phyloP scores from a whole-genome alignment of 2,113 vertebrate genomes.

The Rana temporaria region DNA sequence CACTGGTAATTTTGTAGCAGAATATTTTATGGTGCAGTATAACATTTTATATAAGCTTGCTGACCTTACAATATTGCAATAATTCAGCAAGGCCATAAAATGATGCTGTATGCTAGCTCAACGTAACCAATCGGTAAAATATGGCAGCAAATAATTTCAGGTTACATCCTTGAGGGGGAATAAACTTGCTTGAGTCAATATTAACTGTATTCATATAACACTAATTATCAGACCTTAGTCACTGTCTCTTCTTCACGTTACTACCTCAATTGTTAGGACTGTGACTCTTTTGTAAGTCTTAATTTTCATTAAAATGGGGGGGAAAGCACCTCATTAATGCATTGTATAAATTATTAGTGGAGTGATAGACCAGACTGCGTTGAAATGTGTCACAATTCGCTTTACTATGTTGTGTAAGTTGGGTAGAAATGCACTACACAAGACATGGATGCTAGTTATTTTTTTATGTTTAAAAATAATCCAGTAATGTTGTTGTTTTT shows the following conservation, averaged over 20 bases:
- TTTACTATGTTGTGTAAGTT: slow-evolving; percentile 7
- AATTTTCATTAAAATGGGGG: slow-evolving; percentile 59
- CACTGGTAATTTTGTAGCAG: no score
- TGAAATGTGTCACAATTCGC: slow-evolving; percentile 27
- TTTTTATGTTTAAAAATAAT: not conserved
- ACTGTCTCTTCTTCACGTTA: slow-evolving; percentile 61
- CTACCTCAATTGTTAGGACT: slow-evolving; percentile 82
- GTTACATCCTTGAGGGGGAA: no score
- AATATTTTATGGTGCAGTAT: no score
- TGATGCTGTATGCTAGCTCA: no score
- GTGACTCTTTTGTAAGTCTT: slow-evolving; percentile 71
- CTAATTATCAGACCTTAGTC: slow-evolving; percentile 31
- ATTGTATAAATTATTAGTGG: slow-evolving; percentile 59
- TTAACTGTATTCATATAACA: not conserved
- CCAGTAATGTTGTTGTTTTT: no score
- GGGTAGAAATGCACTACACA: slow-evolving; percentile 5
- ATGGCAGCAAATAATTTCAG: no score
- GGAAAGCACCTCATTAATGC: no score
- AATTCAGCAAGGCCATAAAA: no score
- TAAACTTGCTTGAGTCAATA: no score
- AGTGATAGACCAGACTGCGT: slow-evolving; percentile 63
- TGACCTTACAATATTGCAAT: no score
- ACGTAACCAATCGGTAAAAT: no score
- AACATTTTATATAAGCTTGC: no score
- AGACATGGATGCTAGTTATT: not conserved